Evolutionary conservation across 2,888 invertebrate species (phyloP).

Genomic region (Cephus rjabovi): DNA sequence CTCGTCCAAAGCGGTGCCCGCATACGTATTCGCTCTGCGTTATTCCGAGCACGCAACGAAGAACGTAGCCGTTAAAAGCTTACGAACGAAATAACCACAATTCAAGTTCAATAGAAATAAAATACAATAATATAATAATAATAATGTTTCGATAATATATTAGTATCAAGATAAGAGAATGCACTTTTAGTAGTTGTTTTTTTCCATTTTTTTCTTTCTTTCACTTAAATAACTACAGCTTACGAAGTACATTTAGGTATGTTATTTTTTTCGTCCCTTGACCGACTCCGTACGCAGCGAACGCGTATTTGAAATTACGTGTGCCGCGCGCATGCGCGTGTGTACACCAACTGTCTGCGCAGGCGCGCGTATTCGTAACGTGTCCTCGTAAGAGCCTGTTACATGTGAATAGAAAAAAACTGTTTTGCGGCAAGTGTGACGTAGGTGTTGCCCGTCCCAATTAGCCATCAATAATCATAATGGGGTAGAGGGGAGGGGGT

Average conservation of each 20-base stretch:
- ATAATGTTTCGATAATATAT: conserved; percentile 42
- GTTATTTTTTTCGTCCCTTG: conserved; percentile 1
- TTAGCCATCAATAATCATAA: neutral
- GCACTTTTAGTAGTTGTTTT: conserved; percentile 29
- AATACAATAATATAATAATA: conserved; percentile 21
- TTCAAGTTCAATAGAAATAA: conserved; percentile 14
- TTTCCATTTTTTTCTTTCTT: neutral
- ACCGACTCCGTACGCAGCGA: conserved; percentile 17
- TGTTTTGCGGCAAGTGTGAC: neutral
- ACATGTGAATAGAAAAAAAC: neutral
- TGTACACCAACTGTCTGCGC: neutral
- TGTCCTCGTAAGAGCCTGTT: neutral
- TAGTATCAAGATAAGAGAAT: conserved; percentile 43
- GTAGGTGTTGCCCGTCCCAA: neutral
- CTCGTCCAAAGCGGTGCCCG: neutral
- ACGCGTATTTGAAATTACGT: conserved; percentile 14
- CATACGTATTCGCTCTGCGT: neutral
- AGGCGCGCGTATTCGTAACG: neutral
- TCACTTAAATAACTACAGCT: conserved; percentile 12
- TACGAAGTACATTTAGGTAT: conserved; percentile 21
- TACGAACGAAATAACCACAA: conserved; percentile 35
- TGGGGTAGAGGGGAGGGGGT: no score
- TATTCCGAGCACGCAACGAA: neutral
- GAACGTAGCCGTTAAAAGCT: neutral
- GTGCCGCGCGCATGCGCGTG: neutral